These are phyloP conservation scores for Melieria picta DNA, from an alignment of 2,888 invertebrate genomes.

Conservation along the genomic window DNA sequence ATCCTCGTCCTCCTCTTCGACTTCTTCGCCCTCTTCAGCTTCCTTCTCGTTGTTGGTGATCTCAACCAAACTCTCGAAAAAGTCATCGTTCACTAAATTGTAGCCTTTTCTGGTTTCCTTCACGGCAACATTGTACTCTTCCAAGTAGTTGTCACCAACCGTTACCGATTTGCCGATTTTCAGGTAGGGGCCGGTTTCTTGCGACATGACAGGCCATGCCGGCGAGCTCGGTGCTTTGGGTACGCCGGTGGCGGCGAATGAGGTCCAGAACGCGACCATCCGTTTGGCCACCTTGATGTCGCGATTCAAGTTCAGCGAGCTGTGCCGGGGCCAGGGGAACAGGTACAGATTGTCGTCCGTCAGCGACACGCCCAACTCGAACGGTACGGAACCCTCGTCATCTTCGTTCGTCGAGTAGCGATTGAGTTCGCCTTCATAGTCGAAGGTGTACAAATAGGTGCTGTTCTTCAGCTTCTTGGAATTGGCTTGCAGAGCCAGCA, in stretches of 20 bases:
- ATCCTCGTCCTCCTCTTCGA: slow-evolving; percentile 35
- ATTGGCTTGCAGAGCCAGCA: slow-evolving; percentile 65
- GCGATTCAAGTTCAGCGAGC: slow-evolving; percentile 56
- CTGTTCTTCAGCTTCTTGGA: slow-evolving; percentile 59
- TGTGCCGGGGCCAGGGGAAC: slow-evolving; percentile 66
- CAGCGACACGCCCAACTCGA: slow-evolving; percentile 69
- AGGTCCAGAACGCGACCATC: slow-evolving; percentile 66
- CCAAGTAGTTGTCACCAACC: slow-evolving; percentile 58
- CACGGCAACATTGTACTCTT: slow-evolving; percentile 59
- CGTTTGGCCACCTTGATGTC: slow-evolving; percentile 66
- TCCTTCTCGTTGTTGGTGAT: slow-evolving; percentile 35
- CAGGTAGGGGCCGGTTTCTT: slow-evolving; percentile 62
- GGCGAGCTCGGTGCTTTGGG: slow-evolving; percentile 56
- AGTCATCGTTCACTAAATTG: slow-evolving; percentile 58
- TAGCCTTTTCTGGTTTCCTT: slow-evolving; percentile 55
- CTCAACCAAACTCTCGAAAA: slow-evolving; percentile 54
- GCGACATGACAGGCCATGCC: slow-evolving; percentile 60
- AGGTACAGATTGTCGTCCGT: slow-evolving; percentile 71
- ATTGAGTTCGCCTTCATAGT: slow-evolving; percentile 66
- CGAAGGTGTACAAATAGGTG: slow-evolving; percentile 68
- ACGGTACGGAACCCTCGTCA: slow-evolving; percentile 63
- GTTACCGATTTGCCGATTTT: slow-evolving; percentile 56
- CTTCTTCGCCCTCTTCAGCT: slow-evolving; percentile 34
- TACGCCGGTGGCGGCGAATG: slow-evolving; percentile 60
- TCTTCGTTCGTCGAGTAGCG: slow-evolving; percentile 62